These are phyloP conservation scores for Pipra filicauda DNA, from an alignment of 2,113 vertebrate genomes.

Conservation along the genomic window DNA sequence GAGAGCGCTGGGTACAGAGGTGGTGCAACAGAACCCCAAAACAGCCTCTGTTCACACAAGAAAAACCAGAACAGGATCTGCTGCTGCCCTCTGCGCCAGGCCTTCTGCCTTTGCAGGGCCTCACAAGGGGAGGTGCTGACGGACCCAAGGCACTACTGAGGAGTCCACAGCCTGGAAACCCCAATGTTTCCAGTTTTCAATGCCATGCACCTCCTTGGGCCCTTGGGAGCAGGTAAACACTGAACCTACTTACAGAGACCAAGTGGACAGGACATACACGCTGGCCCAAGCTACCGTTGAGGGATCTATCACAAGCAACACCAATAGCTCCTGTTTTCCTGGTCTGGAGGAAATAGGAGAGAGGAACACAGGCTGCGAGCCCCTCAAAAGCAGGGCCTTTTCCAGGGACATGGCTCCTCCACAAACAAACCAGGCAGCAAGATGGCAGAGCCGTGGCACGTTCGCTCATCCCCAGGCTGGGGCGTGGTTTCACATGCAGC, in stretches of 20 bases:
- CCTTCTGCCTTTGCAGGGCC: neutral
- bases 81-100: neutral
- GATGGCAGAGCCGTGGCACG: accelerated
- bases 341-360: neutral
- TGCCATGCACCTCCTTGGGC: neutral
- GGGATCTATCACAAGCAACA: neutral
- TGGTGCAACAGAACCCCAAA: neutral
- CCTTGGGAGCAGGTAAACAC: neutral
- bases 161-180: neutral
- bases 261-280: accelerated
- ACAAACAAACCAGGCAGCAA: neutral
- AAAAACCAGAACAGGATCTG: neutral
- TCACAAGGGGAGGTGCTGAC: neutral
- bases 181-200: neutral
- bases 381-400: neutral
- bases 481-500: neutral
- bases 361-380: neutral
- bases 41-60: neutral
- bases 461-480: accelerated
- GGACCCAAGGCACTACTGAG: neutral
- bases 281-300: accelerated
- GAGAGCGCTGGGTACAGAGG: accelerated
- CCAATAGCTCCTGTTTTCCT: neutral
- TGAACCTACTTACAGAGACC: neutral
- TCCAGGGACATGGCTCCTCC: neutral